Conservation (phyloP, 2,888 invertebrate genomes). For the Polydrusus pterygomalis region DNA sequence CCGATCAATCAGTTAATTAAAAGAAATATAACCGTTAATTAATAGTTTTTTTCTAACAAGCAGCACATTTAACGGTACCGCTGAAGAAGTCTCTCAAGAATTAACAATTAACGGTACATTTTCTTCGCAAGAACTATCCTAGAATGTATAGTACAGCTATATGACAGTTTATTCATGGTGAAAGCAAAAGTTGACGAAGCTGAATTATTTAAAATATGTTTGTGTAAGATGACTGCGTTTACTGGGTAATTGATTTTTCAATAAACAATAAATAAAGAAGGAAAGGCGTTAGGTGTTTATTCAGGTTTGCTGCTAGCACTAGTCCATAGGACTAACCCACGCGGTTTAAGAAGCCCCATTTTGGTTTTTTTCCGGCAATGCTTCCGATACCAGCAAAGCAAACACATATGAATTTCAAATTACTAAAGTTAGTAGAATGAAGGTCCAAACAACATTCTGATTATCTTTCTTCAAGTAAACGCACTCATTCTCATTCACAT, state of each 20-base stretch:
- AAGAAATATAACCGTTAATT: conserved; percentile 17
- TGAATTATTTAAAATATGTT: conserved; percentile 12
- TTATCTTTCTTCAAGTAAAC: background rate
- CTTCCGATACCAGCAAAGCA: no score
- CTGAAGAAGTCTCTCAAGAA: conserved; percentile 27
- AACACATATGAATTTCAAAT: no score
- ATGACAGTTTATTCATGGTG: conserved; percentile 40
- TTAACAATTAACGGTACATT: conserved; percentile 27
- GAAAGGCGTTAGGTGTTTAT: no score
- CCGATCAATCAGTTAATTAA: background rate
- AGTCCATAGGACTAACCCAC: no score
- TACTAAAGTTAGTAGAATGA: no score
- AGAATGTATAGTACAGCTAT: conserved; percentile 39
- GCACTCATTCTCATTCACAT: background rate
- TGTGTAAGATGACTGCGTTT: background rate
- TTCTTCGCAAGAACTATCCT: conserved; percentile 35
- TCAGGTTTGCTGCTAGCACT: no score
- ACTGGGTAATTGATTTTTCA: background rate
- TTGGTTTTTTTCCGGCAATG: no score
- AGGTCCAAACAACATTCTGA: no score
- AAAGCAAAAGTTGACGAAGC: conserved; percentile 43
- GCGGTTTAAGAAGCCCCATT: no score
- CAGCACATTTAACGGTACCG: conserved; percentile 29
- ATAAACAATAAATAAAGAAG: no score
- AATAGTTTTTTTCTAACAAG: conserved; percentile 12